Percentiles rank a stretch among this genome's conserved stretches.
Conservation (phyloP, 2,797 vertebrate genomes). For the Scolopax bukidnonensis region DNA sequence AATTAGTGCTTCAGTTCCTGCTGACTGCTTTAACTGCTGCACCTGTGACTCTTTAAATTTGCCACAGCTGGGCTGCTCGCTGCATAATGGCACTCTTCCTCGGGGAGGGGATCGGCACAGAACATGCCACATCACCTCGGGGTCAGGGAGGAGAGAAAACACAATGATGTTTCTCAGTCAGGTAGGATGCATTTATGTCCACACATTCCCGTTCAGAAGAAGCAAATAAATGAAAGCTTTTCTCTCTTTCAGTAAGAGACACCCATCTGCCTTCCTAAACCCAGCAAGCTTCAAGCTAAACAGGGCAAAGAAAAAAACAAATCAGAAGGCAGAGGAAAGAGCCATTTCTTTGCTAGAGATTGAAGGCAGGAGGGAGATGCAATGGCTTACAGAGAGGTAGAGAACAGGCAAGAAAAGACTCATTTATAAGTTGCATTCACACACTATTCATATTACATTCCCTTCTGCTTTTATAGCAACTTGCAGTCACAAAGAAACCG, state of each 20-base stretch:
- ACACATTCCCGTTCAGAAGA: neutral
- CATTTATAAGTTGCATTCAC: neutral
- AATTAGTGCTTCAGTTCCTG: neutral
- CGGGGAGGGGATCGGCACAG: neutral
- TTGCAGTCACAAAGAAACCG: neutral
- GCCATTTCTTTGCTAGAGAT: neutral
- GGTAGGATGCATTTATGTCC: neutral
- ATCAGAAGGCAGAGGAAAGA: neutral
- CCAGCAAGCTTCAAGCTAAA: neutral
- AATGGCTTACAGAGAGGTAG: neutral
- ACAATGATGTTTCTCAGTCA: neutral
- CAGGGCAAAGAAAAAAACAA: neutral
- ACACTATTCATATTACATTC: neutral
- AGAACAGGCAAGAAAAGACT: neutral
- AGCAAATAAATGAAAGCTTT: neutral
- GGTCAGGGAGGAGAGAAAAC: neutral
- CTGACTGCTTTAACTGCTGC: conserved; percentile 12
- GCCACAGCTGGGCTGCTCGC: neutral
- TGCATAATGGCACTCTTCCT: neutral
- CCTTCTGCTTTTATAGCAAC: neutral
- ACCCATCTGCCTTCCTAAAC: neutral
- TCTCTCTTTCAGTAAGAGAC: neutral
- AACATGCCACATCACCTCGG: neutral
- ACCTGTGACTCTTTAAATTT: neutral
- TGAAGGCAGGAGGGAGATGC: neutral